Conservation (phyloP, 2,113 vertebrate species). For the Drymodes brunneopygia region DNA sequence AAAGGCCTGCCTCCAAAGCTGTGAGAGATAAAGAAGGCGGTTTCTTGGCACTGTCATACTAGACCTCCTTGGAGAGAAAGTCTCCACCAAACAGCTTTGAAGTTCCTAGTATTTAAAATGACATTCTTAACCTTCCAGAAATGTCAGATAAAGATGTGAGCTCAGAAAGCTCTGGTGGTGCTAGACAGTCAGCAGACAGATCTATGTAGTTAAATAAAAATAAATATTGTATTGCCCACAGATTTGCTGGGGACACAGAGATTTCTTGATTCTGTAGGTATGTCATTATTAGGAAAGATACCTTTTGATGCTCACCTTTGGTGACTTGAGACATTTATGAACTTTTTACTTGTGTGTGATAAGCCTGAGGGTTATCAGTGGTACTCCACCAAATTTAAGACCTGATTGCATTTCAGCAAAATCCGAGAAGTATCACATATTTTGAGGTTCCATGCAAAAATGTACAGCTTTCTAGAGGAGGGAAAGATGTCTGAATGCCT, state of each 20-base stretch:
- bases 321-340: not conserved
- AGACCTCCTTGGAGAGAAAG: not conserved
- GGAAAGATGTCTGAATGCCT: not conserved
- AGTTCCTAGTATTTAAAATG: not conserved
- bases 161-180: not conserved
- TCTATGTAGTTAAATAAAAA: not conserved
- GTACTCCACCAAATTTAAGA: not conserved
- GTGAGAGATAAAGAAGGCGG: not conserved
- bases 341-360: not conserved
- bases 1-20: not conserved
- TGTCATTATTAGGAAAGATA: not conserved
- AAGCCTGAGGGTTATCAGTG: not conserved
- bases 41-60: not conserved
- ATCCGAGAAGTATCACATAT: not conserved
- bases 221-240: not conserved
- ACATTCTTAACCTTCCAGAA: not conserved
- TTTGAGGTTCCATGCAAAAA: not conserved
- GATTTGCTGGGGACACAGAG: not conserved
- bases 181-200: not conserved
- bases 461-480: not conserved
- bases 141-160: not conserved
- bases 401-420: not conserved
- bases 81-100: not conserved
- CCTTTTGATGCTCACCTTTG: not conserved
- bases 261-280: not conserved